These are phyloP conservation scores for Lysandra bellargus DNA, from an alignment of 2,888 invertebrate species.

Conservation along the genomic window DNA sequence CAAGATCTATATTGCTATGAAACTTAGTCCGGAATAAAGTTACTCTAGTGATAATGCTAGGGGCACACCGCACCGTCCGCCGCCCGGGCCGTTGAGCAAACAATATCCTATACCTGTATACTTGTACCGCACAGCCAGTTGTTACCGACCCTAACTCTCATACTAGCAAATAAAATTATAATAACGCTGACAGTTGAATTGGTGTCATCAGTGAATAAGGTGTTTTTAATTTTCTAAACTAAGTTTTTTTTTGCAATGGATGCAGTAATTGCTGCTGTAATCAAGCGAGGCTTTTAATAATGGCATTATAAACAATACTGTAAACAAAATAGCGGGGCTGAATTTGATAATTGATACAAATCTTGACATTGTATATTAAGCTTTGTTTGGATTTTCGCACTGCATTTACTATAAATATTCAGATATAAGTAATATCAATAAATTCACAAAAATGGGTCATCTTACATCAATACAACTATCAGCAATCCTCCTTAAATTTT, in stretches of 20 bases:
- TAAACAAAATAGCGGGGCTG: no score
- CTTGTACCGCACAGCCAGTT: background rate
- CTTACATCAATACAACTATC: background rate
- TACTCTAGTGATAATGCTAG: background rate
- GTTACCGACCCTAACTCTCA: background rate
- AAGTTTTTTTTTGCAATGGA: no score
- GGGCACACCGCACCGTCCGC: background rate
- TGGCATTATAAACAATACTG: no score
- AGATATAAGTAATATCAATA: background rate
- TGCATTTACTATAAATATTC: no score
- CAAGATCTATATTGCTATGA: background rate
- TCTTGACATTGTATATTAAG: background rate
- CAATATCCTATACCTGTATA: slow-evolving; percentile 2
- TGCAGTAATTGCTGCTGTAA: no score
- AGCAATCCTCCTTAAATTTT: background rate
- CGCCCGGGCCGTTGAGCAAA: slow-evolving; percentile 13
- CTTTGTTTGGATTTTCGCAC: no score
- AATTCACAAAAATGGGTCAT: background rate
- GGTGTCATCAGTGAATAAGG: background rate
- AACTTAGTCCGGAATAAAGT: background rate
- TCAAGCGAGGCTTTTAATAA: no score
- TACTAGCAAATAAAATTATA: background rate
- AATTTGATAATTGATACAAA: no score
- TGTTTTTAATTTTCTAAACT: background rate
- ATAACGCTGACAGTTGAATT: background rate